Evolutionary conservation across 2,888 invertebrate species (phyloP), one percentile per base, ranked within the genome.

Genomic region (Eilema caniola): DNA sequence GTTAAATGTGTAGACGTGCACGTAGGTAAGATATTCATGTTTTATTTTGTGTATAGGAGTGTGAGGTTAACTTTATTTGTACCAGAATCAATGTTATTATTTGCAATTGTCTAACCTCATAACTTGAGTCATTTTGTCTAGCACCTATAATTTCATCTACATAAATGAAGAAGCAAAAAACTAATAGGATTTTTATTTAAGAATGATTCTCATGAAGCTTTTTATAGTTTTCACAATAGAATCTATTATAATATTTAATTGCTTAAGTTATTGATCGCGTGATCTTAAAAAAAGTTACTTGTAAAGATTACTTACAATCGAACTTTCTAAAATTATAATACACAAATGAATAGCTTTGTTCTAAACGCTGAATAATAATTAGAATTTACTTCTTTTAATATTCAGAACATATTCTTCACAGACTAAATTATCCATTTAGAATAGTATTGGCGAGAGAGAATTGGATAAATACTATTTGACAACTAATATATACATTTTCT

Each of bases 1-100:
- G 41, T 66, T 60, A 57, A 66, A 47, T 16, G n/a, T 62, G 66
- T 53, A 84, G 82, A 85, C 5, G 68, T 68, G 59, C 7, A 53
- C 57, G 60, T 79, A 80, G 76, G 83, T 67, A 82, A 11, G 71
- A 33, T n/a, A 75, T 73, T 69, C 20, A 11, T 47, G 24, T 28
- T 23, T 24, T 24, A 5, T 25, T 33, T 53, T 0, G 14, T 14
- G 16, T 5, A 8, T 53, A 1, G 20, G 53, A 53, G n/a, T 53
- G 53, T 53, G 20, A n/a, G n/a, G n/a, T 20, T 53, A 10, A 53
- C n/a, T 53, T 0, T 47, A 20, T 47, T 47, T 47, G 47, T 20
- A 47, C 16, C 16, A 41, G 4, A 1, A 41, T 41, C 16, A 16
- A 41, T 41, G 41, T 41, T 41, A 16, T 16, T 41, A 20, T n/a